Evolutionary conservation across 2,797 vertebrate genomes (phyloP), one percentile per base, ranked within the genome.

Genomic region (Picus viridis): DNA sequence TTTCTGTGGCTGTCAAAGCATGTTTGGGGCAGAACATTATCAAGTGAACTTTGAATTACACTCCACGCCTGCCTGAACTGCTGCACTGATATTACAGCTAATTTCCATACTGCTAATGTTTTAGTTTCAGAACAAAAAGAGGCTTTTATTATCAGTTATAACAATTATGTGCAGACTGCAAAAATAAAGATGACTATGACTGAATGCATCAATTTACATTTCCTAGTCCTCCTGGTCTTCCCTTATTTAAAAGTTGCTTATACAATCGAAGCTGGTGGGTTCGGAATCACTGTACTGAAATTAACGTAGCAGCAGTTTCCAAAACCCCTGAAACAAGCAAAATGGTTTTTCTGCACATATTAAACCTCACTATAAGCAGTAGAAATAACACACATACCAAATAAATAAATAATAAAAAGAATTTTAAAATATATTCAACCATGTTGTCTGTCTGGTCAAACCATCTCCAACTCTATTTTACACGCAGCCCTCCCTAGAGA

Each of bases 41-140:
- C 51, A 95, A 34, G 58, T 0, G 3, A 89, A 58, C 63, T 95
- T 79, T 80, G 59, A 96, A 92, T 93, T 95, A 87, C 0, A 3
- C 29, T 88, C 62, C 71, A 81, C 51, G 94, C 47, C 81, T 91
- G 34, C 69, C 27, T 91, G 88, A 95, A 94, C 45, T 88, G 83
- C 73, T 92, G 80, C 12, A 15, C 23, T 82, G 83, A 65, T 88
- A 69, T 86, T 72, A 89, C 68, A 84, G 63, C 29, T 24, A 79
- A 77, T 94, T 94, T 96, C 15, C 68, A 91, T 86, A 83, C 36
- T 88, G 73, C 69, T 94, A 96, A 84, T 79, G 29, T 81, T 93
- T 95, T 93, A 6, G 17, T 90, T 96, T 97, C 59, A 91, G 63
- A 89, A 88, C 15, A 87, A 65, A 79, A 93, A 71, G 3, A 36